Base-by-base conservation (phyloP, 2,888 invertebrate species). In the Itoplectis maculator region DNA sequence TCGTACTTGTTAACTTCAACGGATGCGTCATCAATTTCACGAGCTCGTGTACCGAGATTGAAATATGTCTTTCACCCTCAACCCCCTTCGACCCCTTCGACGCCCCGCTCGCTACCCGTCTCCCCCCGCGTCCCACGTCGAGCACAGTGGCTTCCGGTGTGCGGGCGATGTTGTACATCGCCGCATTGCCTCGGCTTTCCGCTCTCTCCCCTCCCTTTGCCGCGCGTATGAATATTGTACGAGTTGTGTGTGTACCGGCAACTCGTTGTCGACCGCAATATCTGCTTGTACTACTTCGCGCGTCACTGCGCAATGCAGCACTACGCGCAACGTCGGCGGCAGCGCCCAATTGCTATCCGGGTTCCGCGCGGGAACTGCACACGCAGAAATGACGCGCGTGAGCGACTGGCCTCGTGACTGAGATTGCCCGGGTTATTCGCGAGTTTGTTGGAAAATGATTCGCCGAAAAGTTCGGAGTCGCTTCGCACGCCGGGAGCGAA, bases 1-100 rank as follows among this genome's bases (percentile, higher is more conserved):
- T 68, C 66, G n/a, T 75, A 69, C 66, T 79, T 80, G 70, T 40
- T 29, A 80, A 80, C 56, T 80, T 70, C 40, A 45, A 75, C 70
- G 70, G 37, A 70, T 70, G 68, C 54, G 80, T 75, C 75, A 70
- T 65, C 51, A 45, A 47, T 75, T 75, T 75, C 65, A 18, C 75
- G 29, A 42, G 70, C 37, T 18, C 56, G 29, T 80, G 59, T 69
- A 59, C 70, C 49, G 65, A 76, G 59, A 76, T 76, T 76, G 76
- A 76, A 76, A 76, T 66, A 59, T 75, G 69, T 61, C 63, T 45
- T 68, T 68, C 20, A 13, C 29, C 51, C 23, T 5, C 29, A 29
- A 29, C 29, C 29, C 29, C 29, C 29, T 5, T n/a, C n/a, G n/a
- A n/a, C n/a, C n/a, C n/a, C n/a, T n/a, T n/a, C n/a, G n/a, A n/a